A percentile compares a stretch with the other conserved stretches of the same genome.
phyloP scores from a whole-genome alignment of 2,888 invertebrate genomes.

The Steinernema hermaphroditum region DNA sequence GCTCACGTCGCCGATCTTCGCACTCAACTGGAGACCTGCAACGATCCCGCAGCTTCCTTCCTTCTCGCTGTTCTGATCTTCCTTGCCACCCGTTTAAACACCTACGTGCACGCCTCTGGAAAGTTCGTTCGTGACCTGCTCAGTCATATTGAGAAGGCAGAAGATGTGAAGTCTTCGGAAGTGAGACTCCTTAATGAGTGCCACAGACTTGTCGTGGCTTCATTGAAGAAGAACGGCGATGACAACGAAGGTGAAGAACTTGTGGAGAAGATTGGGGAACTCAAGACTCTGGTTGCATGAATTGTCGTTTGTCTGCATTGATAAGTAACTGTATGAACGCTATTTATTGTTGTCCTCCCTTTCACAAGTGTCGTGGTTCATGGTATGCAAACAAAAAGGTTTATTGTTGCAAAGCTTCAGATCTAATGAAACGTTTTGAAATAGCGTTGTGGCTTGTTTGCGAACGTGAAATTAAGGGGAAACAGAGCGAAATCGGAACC shows the following conservation, averaged over 20 bases:
- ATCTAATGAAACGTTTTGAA: too few relatives aligned
- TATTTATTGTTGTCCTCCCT: neutral
- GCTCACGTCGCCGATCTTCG: slow-evolving; percentile 30
- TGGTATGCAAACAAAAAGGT: too few relatives aligned
- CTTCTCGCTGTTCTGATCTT: slow-evolving; percentile 37
- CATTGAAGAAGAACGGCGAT: slow-evolving; percentile 32
- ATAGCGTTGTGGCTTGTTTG: too few relatives aligned
- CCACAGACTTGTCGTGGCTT: slow-evolving; percentile 42
- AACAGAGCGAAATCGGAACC: too few relatives aligned
- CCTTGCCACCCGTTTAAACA: slow-evolving; percentile 23
- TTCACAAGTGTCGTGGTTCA: neutral
- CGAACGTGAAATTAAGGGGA: too few relatives aligned
- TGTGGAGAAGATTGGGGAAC: slow-evolving; percentile 13
- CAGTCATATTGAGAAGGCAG: slow-evolving; percentile 36
- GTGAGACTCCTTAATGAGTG: slow-evolving; percentile 36
- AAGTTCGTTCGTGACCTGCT: slow-evolving; percentile 78
- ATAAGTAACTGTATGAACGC: neutral
- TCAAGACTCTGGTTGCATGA: slow-evolving; percentile 18
- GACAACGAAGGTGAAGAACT: slow-evolving; percentile 32
- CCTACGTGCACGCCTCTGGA: slow-evolving; percentile 76
- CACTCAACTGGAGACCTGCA: slow-evolving; percentile 31
- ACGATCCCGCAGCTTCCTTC: slow-evolving; percentile 39
- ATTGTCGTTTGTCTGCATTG: neutral
- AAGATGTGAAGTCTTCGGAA: slow-evolving; percentile 28
- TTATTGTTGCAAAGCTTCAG: too few relatives aligned